Evolutionary conservation across 2,888 invertebrate genomes (phyloP).

Genomic region (Pachydiplax longipennis): DNA sequence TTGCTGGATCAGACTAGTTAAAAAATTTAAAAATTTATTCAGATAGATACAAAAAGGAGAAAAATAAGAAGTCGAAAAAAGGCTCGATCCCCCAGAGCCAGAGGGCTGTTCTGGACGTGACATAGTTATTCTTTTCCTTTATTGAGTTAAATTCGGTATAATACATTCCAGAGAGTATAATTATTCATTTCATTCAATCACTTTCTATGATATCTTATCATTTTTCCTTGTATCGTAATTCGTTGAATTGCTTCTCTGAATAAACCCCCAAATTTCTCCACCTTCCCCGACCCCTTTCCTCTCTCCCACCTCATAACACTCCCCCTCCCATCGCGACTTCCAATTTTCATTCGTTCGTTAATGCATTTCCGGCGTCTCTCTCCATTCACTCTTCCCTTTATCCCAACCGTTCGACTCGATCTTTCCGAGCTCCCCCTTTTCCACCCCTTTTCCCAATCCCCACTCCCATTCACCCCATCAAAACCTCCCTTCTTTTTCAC

Average conservation of each 20-base stretch:
- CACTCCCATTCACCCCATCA: neutral
- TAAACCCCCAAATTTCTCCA: neutral
- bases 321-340: neutral
- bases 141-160: too few relatives aligned
- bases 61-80: too few relatives aligned
- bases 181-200: too few relatives aligned
- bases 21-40: too few relatives aligned
- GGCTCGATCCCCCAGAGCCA: too few relatives aligned
- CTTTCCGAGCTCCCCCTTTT: neutral
- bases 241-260: neutral
- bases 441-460: neutral
- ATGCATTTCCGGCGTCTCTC: constrained; percentile 41
- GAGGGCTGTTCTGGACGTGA: too few relatives aligned
- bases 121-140: too few relatives aligned
- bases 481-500: neutral
- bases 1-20: too few relatives aligned
- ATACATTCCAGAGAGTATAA: too few relatives aligned
- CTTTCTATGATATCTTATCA: too few relatives aligned
- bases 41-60: too few relatives aligned
- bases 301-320: neutral
- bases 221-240: neutral
- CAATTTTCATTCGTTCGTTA: constrained; percentile 37
- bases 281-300: neutral
- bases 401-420: constrained; percentile 1
- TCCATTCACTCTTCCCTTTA: constrained; percentile 10